Conservation (phyloP, 2,113 vertebrate genomes). For the Dromaius novaehollandiae region DNA sequence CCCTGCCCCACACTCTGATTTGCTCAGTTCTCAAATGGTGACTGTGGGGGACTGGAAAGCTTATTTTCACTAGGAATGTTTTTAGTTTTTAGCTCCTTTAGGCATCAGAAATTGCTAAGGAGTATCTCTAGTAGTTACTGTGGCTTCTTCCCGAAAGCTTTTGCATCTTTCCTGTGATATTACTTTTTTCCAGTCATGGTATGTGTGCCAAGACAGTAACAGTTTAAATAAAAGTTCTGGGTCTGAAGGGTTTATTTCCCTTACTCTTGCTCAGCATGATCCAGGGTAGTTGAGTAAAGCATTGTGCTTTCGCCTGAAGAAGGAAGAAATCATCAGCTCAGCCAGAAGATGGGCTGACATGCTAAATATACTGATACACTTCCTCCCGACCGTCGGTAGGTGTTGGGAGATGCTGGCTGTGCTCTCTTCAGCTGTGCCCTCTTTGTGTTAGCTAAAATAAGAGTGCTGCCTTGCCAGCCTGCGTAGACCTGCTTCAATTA, state of each 20-base stretch:
- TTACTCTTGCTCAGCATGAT: background rate
- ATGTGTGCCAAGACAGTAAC: fast-evolving
- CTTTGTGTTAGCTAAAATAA: background rate
- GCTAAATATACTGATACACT: background rate
- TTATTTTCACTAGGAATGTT: background rate
- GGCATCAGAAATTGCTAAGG: background rate
- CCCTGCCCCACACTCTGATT: background rate
- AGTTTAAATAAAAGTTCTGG: background rate
- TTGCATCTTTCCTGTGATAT: background rate
- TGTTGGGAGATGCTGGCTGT: background rate
- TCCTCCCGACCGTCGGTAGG: background rate
- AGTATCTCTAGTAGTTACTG: background rate
- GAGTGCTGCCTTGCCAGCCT: background rate
- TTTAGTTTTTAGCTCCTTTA: background rate
- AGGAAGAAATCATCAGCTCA: background rate
- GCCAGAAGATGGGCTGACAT: background rate
- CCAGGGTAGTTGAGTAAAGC: background rate
- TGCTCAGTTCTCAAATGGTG: background rate
- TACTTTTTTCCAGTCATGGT: background rate
- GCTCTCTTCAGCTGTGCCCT: background rate
- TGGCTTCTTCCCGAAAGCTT: background rate
- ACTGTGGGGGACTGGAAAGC: background rate
- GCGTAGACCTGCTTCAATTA: background rate
- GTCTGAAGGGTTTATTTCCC: background rate
- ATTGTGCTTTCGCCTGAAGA: background rate